These are phyloP conservation scores for Micrasema longulum DNA, from an alignment of 1,140 invertebrate genomes.

Conservation along the genomic window DNA sequence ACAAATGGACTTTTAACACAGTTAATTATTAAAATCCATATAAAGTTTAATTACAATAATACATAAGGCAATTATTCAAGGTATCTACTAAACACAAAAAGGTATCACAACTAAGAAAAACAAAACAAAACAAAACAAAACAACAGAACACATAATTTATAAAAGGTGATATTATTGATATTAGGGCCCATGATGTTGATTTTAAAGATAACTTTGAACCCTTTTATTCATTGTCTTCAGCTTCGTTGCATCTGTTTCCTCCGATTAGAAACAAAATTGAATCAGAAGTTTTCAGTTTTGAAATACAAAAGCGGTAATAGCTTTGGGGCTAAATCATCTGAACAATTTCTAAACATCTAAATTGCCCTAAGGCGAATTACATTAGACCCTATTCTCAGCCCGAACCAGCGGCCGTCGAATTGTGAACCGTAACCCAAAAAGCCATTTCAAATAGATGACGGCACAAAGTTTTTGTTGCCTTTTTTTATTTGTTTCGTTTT, in stretches of 20 bases:
- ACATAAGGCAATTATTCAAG: no score
- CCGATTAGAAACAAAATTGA: slow-evolving; percentile 20
- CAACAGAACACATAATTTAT: no score
- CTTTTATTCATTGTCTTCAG: slow-evolving; percentile 12
- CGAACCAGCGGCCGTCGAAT: not conserved
- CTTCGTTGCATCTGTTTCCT: slow-evolving; percentile 11
- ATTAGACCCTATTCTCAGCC: not conserved
- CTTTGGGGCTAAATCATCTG: slow-evolving; percentile 13
- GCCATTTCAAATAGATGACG: not conserved
- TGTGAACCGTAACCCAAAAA: not conserved
- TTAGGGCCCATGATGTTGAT: not conserved
- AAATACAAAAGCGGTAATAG: slow-evolving; percentile 23
- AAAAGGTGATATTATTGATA: not conserved
- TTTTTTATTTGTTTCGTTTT: slow-evolving; percentile 1
- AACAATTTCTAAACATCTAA: slow-evolving; percentile 34
- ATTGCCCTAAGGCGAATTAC: slow-evolving; percentile 23
- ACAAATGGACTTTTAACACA: no score
- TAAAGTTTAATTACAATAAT: no score
- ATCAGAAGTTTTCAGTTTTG: slow-evolving; percentile 17
- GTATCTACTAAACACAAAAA: no score
- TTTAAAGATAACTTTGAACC: no score
- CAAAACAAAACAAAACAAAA: no score
- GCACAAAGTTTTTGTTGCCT: not conserved
- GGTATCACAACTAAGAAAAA: no score
- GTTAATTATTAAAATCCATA: no score